These are phyloP conservation scores for Papilio xuthus DNA, from an alignment of 1,140 invertebrate genomes.

Conservation along the genomic window DNA sequence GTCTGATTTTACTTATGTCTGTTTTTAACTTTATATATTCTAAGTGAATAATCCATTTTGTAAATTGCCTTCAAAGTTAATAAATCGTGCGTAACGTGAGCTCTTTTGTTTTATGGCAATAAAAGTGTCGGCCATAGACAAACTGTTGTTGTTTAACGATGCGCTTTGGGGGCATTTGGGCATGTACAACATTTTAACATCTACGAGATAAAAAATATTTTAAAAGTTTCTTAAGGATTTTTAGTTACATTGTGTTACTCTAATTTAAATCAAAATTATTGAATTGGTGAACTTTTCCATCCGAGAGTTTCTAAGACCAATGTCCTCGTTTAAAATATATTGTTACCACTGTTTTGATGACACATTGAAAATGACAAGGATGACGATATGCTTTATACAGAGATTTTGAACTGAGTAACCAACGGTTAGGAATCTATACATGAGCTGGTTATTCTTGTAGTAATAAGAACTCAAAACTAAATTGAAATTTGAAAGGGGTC, in stretches of 20 bases:
- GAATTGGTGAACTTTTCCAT: no score
- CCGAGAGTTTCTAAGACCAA: no score
- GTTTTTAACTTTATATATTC: neutral
- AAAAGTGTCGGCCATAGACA: constrained; percentile 19
- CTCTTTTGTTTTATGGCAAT: constrained; percentile 35
- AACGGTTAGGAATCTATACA: no score
- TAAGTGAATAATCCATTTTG: constrained; percentile 29
- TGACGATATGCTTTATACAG: no score
- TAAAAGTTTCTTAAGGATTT: neutral
- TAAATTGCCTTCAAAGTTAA: constrained; percentile 7
- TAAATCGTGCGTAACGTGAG: constrained; percentile 27
- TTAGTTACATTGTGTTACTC: neutral
- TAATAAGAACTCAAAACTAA: no score
- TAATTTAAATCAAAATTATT: no score
- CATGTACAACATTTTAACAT: neutral
- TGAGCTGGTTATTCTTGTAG: no score
- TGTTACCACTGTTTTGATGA: no score
- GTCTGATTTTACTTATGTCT: neutral
- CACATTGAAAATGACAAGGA: no score
- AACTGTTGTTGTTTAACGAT: constrained; percentile 9
- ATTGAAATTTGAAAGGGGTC: no score
- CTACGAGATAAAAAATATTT: neutral
- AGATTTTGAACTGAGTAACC: no score
- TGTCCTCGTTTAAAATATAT: no score
- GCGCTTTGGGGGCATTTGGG: neutral